A percentile compares a stretch with the other conserved stretches of the same genome.
These are phyloP conservation scores for Drosophila tani DNA, from an alignment of 1,140 invertebrate species.

Conservation along the genomic window DNA sequence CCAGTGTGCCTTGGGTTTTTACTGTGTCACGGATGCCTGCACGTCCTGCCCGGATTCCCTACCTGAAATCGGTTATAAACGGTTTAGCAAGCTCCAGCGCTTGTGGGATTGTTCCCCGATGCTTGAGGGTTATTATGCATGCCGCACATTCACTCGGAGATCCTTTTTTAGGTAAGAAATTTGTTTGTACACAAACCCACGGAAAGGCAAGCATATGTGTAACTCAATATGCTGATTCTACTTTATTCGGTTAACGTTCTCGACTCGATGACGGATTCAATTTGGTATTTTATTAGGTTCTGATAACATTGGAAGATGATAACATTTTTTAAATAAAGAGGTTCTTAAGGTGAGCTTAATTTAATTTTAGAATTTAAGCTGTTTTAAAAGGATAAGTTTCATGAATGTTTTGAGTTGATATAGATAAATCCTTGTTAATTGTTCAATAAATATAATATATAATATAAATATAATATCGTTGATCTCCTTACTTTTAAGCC, in stretches of 20 bases:
- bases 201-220: slow-evolving; percentile 15
- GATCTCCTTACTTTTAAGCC: background rate
- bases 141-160: slow-evolving; percentile 19
- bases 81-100: slow-evolving; percentile 30
- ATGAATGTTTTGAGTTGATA: too few species aligned
- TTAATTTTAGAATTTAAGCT: too few species aligned
- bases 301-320: background rate
- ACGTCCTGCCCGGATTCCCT: slow-evolving; percentile 55
- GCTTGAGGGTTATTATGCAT: slow-evolving; percentile 23
- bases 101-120: slow-evolving; percentile 15
- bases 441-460: too few species aligned
- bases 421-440: too few species aligned
- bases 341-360: too few species aligned
- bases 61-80: slow-evolving; percentile 53
- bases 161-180: slow-evolving; percentile 5
- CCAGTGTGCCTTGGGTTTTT: slow-evolving; percentile 30
- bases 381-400: too few species aligned
- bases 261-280: background rate
- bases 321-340: too few species aligned
- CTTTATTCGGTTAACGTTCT: background rate
- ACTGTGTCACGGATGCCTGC: slow-evolving; percentile 52
- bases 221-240: slow-evolving; percentile 5
- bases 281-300: background rate
- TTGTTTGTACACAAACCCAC: slow-evolving; percentile 10
- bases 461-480: too few species aligned